phyloP scores from a whole-genome alignment of 2,888 invertebrate species.

The Polymixis flavicincta region DNA sequence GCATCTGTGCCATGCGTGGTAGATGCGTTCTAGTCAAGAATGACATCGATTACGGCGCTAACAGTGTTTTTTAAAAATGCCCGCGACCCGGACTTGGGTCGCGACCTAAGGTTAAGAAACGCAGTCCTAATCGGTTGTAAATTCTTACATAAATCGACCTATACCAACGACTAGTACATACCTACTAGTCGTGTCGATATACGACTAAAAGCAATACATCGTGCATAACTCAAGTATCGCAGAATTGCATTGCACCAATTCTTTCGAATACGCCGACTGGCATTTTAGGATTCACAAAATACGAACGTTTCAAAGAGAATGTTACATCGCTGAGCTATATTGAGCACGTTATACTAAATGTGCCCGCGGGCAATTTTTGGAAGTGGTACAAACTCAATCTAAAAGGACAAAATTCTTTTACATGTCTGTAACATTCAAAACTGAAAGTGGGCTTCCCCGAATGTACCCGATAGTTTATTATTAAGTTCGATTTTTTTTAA shows the following conservation, averaged over 20 bases:
- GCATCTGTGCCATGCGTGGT: no score
- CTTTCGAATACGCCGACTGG: slow-evolving; percentile 37
- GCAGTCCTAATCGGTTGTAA: no score
- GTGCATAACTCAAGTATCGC: slow-evolving; percentile 18
- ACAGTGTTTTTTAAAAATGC: no score
- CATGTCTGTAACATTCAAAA: neutral
- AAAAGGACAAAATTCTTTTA: slow-evolving; percentile 37
- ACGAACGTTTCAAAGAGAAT: slow-evolving; percentile 45
- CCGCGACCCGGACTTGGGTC: no score
- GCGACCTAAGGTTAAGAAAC: no score
- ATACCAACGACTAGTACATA: neutral
- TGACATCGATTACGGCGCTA: no score
- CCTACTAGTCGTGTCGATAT: neutral
- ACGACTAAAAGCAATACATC: neutral
- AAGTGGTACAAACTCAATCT: slow-evolving; percentile 25
- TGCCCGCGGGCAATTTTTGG: slow-evolving; percentile 48
- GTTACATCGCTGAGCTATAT: slow-evolving; percentile 27
- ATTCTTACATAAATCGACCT: neutral
- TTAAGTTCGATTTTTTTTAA: neutral
- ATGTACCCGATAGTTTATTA: neutral
- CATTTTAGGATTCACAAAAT: slow-evolving; percentile 49
- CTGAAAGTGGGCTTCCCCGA: neutral
- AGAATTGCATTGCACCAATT: slow-evolving; percentile 27
- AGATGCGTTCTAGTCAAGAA: no score
- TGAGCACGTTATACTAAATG: slow-evolving; percentile 52